Evolutionary conservation across 2,888 invertebrate genomes (phyloP), one percentile per base, ranked within the genome.

Genomic region (Heliconius hortense): DNA sequence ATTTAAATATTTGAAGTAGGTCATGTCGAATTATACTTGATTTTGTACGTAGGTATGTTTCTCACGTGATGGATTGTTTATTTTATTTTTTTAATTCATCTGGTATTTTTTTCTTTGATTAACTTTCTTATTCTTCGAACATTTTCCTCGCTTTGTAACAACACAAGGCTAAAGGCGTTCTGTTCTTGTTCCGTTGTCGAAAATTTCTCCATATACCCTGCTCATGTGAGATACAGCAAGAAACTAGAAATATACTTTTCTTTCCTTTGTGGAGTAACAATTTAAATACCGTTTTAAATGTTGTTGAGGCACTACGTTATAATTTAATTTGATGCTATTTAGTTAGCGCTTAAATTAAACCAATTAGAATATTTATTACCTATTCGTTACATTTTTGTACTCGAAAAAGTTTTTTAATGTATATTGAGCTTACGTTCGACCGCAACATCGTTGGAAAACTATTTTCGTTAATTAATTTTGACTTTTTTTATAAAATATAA

Each of bases 1-100:
- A 11, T 4, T 15, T 68, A 68, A n/a, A 24, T 66, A 56, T 69
- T 69, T 35, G 5, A 56, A 35, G 35, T 69, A 69, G 69, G 69
- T 69, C 56, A 24, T 24, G 24, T 39, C 8, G 15, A 69, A 24
- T 56, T 68, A 26, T 28, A 1, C 7, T 66, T 66, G 24, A 24
- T 60, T 56, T 56, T 26, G 60, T 60, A 26, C 15, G 24, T 60
- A 48, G 21, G 2, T 21, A 13, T 59, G 5, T 59, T 59, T 59
- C 26, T 60, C 60, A 28, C 26, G 26, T 48, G 7, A 2, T 26
- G 13, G 3, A 60, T 53, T 21, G 53, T n/a, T 53, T 53, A 53
- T 53, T 21, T 15, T 15, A 2, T 21, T 8, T 53, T 53, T 53
- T 8, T 48, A 13, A 15, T 43, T 43, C 43, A 15, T 43, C 5